Evolutionary conservation across 2,888 invertebrate genomes (phyloP), one percentile per base, ranked within the genome.

Genomic region (Orthonevra nobilis): DNA sequence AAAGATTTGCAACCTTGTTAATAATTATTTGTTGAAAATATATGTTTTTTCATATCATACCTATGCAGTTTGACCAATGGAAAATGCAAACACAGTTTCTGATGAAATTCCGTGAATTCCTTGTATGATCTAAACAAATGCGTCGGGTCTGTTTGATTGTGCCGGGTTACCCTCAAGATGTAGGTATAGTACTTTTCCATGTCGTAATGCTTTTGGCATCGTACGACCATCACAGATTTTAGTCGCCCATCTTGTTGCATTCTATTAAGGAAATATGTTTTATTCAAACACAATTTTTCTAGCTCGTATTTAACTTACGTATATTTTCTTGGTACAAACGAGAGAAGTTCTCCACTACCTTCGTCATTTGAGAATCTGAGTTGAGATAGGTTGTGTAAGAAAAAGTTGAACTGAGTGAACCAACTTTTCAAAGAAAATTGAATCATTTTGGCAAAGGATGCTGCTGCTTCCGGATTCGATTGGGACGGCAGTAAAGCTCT

Each of bases 141-240:
- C 81, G 95, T 93, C 0, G 96, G 94, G 86, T 96, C 96, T n/a
- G 93, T 92, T 86, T 96, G 95, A 44, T 93, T 93, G 83, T 94
- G 95, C 58, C 98, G 91, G 85, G 93, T 94, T 28, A 98, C 95
- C 82, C 94, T 92, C 82, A 96, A 90, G 81, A 96, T 94, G 87
- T 96, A 97, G 83, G 98, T 97, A 89, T 99, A 99, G 91, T 97
- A 97, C 90, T 99, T 99, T 86, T 97, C 98, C 9, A 98, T 97
- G 86, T 96, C 96, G 88, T 97, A 98, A 82, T 97, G 93, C 88
- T 99, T 99, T 89, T 97, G 96, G 89, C 94, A 97, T 75, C 95
- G 94, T 75, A 95, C 92, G 6, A 98, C 95, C 86, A 94, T 94
- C 0, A 98, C 96, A 81, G 93, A 92, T 40, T 92, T 92, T 38